Base-by-base conservation (phyloP, 2,888 invertebrate genomes). In the Liodrosophila aerea region DNA sequence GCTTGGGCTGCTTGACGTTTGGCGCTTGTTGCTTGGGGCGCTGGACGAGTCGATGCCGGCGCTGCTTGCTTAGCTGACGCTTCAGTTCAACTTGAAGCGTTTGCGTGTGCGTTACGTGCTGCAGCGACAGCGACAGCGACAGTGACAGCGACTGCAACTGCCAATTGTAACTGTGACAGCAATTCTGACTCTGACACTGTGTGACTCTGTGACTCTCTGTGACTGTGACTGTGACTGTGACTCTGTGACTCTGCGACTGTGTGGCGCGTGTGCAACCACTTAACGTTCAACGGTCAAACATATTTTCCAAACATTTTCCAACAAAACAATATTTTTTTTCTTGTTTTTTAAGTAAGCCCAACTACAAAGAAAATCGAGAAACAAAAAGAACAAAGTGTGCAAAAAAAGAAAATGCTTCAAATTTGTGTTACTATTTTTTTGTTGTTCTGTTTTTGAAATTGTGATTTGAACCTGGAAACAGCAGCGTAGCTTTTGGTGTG, bases 1-100 rank as follows among this genome's bases (percentile, higher is more conserved):
- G 49, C 53, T 69, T 69, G 47, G 54, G 50, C 45, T 15, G 49
- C 47, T 47, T 47, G 39, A 4, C 36, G 49, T 31, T 44, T 50
- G 30, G 18, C 16, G 53, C 45, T 40, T 53, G 45, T 11, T 34
- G 65, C 49, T 65, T 56, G 51, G 53, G 41, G 51, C 63, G 71
- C 60, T 65, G 56, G 63, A 50, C 76, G 64, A 72, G 76, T 56
- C 63, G 65, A 65, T 67, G 76, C 74, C 69, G 74, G 65, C 52
- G 52, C 60, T 74, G 49, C 27, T 22, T 57, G 73, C 69, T 52
- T 13, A 39, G 58, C 49, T 11, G 64, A 36, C 41, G 64, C 61
- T 43, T 88, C 87, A 88, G 89, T 89, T 88, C 83, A 84, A 87
- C 82, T 86, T 87, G 86, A 88, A 87, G 85, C 89, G 89, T 88